These are phyloP conservation scores for Olivierus martensii DNA, from an alignment of 1,140 invertebrate species.

Conservation along the genomic window DNA sequence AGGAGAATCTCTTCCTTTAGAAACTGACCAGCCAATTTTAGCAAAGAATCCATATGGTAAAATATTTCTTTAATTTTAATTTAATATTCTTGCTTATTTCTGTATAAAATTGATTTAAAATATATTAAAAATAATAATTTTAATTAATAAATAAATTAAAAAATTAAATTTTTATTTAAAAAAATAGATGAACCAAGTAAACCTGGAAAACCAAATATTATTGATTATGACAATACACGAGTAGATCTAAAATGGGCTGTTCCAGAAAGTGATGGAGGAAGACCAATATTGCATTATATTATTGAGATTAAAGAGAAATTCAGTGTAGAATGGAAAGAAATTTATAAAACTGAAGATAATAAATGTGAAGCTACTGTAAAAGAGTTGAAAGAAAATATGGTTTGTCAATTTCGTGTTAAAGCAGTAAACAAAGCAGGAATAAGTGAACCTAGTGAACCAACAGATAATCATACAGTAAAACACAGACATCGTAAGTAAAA, in stretches of 20 bases:
- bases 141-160: neutral
- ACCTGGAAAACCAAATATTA: slow-evolving; percentile 71
- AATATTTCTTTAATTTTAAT: slow-evolving; percentile 5
- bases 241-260: slow-evolving; percentile 87
- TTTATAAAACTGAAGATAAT: slow-evolving; percentile 58
- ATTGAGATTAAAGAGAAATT: slow-evolving; percentile 92
- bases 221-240: slow-evolving; percentile 71
- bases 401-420: slow-evolving; percentile 81
- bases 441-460: slow-evolving; percentile 75
- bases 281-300: slow-evolving; percentile 77
- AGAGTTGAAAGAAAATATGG: slow-evolving; percentile 80
- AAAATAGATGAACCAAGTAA: slow-evolving; percentile 72
- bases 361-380: slow-evolving; percentile 66
- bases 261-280: slow-evolving; percentile 80
- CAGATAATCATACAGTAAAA: slow-evolving; percentile 82
- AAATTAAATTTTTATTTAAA: neutral
- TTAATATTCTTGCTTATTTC: neutral
- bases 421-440: slow-evolving; percentile 84
- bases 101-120: neutral
- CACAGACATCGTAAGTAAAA: slow-evolving; percentile 70
- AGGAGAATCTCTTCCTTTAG: slow-evolving; percentile 89
- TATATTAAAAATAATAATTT: neutral
- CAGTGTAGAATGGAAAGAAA: slow-evolving; percentile 70
- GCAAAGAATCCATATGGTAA: slow-evolving; percentile 30
- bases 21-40: slow-evolving; percentile 62